Percentiles rank a stretch among this genome's conserved stretches.
phyloP scores from a whole-genome alignment of 2,888 invertebrate species.

The Melieria omissa region DNA sequence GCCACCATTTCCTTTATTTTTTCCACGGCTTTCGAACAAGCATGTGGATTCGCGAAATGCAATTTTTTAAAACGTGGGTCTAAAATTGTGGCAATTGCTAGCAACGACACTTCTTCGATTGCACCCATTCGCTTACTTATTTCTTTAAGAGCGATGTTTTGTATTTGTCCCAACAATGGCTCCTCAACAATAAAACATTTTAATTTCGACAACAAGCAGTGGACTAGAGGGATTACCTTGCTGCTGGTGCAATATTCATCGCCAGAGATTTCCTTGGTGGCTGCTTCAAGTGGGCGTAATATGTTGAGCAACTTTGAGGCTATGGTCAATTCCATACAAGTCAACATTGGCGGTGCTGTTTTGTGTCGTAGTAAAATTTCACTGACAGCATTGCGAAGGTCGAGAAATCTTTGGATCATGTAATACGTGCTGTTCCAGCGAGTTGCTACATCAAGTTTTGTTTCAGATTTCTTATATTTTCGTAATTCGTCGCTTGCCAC shows the following conservation, averaged over 20 bases:
- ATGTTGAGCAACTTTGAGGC: constrained; percentile 14
- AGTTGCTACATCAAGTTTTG: constrained; percentile 25
- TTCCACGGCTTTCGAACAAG: no score
- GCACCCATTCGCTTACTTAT: constrained; percentile 11
- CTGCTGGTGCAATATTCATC: constrained; percentile 27
- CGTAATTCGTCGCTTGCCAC: background rate
- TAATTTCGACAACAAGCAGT: constrained; percentile 26
- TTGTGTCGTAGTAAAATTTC: constrained; percentile 29
- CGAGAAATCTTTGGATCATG: constrained; percentile 31
- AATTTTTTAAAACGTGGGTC: constrained; percentile 29
- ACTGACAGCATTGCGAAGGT: constrained; percentile 29
- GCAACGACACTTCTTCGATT: constrained; percentile 12
- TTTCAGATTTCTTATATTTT: background rate
- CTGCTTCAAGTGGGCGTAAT: constrained; percentile 36
- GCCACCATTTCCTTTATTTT: no score
- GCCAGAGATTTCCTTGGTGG: constrained; percentile 34
- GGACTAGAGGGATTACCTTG: constrained; percentile 22
- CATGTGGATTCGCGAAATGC: no score
- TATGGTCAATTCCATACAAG: constrained; percentile 34
- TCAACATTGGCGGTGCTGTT: constrained; percentile 32
- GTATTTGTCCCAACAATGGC: constrained; percentile 17
- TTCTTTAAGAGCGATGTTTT: constrained; percentile 10
- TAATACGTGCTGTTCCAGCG: constrained; percentile 36
- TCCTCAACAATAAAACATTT: constrained; percentile 23
- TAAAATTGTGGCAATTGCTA: constrained; percentile 18